A percentile compares a stretch with the other conserved stretches of the same genome.
These are phyloP conservation scores for Condylura cristata DNA, from an alignment of 2,113 vertebrate species.

Conservation along the genomic window DNA sequence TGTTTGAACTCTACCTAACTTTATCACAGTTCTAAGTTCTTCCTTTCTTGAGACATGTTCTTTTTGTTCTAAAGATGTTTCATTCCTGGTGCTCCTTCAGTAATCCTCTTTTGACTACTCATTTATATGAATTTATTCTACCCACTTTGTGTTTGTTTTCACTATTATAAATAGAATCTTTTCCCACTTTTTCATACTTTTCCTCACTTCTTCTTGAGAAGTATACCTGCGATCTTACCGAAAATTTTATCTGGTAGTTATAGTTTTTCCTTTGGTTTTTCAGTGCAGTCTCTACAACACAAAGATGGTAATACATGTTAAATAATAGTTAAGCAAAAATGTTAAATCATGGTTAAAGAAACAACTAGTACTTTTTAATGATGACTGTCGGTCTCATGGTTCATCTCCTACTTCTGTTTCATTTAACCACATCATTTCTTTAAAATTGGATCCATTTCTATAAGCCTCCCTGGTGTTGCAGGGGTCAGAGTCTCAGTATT, in stretches of 20 bases:
- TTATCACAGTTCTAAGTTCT: background rate
- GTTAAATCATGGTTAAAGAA: background rate
- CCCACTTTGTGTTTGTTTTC: conserved; percentile 4
- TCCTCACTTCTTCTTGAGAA: background rate
- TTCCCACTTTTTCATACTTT: background rate
- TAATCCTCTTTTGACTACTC: background rate
- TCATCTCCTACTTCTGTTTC: background rate
- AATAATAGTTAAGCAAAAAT: background rate
- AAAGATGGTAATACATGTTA: background rate
- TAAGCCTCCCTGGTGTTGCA: no score
- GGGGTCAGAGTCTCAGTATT: no score
- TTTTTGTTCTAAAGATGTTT: background rate
- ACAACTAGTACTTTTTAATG: background rate
- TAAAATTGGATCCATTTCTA: background rate
- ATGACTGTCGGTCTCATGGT: background rate
- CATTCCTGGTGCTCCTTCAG: background rate
- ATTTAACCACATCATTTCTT: background rate
- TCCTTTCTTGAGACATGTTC: background rate
- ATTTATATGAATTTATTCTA: background rate
- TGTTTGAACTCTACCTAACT: background rate
- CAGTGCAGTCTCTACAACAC: background rate
- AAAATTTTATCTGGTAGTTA: background rate
- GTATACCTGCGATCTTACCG: background rate
- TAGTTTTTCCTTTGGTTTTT: background rate
- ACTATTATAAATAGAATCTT: background rate